A percentile compares a stretch with the other conserved stretches of the same genome.
These are phyloP conservation scores for Microtus oregoni DNA, from an alignment of 2,113 vertebrate species.

Conservation along the genomic window DNA sequence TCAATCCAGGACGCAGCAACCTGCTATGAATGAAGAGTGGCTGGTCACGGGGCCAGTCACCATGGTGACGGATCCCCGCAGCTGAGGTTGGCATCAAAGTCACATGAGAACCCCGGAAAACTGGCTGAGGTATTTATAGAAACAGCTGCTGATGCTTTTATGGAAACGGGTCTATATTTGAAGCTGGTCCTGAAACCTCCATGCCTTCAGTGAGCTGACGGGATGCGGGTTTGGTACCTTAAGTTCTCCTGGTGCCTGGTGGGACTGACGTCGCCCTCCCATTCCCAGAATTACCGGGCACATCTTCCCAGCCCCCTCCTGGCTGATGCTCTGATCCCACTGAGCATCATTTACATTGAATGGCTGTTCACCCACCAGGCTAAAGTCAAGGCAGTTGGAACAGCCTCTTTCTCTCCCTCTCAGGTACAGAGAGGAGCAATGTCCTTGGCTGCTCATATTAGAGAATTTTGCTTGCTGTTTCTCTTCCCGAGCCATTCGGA, in stretches of 20 bases:
- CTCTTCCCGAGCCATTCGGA: background rate
- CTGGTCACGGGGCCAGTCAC: conserved; percentile 84
- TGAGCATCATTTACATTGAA: background rate
- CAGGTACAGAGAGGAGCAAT: background rate
- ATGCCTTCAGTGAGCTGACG: conserved; percentile 72
- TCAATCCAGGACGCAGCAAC: conserved; percentile 48
- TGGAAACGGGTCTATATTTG: conserved; percentile 85
- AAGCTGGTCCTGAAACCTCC: conserved; percentile 61
- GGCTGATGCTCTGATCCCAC: background rate
- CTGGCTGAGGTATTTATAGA: conserved; percentile 89
- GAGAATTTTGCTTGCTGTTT: background rate
- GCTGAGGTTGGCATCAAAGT: conserved; percentile 85
- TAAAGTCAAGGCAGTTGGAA: background rate
- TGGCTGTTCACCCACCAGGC: background rate
- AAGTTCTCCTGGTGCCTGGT: background rate
- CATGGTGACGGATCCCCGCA: conserved; percentile 88
- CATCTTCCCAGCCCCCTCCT: background rate
- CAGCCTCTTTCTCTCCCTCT: background rate
- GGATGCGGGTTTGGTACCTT: conserved; percentile 26
- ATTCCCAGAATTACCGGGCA: background rate
- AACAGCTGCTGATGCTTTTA: conserved; percentile 85
- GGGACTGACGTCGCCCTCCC: background rate
- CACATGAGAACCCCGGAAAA: conserved; percentile 87
- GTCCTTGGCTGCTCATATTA: background rate
- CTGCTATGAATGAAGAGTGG: conserved; percentile 84